Evolutionary conservation across 23 tunicate genomes (phyloP).

Genomic region (Aplidium turbinatum): DNA sequence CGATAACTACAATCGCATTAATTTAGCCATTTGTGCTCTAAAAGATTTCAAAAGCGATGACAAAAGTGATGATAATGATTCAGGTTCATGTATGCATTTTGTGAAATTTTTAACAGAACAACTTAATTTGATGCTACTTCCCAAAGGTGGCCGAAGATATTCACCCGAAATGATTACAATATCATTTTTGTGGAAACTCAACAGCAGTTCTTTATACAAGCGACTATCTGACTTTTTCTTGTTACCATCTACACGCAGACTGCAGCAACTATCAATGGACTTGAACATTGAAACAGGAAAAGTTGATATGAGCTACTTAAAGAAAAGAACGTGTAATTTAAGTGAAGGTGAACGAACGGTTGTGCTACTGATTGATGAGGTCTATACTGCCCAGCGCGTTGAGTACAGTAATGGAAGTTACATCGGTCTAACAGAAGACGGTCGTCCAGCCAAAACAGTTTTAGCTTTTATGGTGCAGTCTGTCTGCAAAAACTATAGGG

Average conservation of each 20-base stretch:
- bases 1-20: neutral
- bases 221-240: neutral
- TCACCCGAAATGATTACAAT: conserved; percentile 6
- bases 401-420: conserved; percentile 35
- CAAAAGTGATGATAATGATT: neutral
- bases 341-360: neutral
- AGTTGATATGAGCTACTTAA: conserved; percentile 12
- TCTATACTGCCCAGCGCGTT: conserved; percentile 22
- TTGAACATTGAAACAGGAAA: conserved; percentile 9
- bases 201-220: conserved; percentile 10
- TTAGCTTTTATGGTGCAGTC: conserved; percentile 27
- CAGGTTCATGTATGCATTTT: neutral
- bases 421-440: conserved; percentile 28
- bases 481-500: conserved; percentile 9
- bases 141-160: conserved; percentile 8
- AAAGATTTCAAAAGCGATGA: neutral
- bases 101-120: neutral
- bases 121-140: neutral
- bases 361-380: conserved; percentile 15
- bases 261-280: conserved; percentile 26
- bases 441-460: conserved; percentile 19
- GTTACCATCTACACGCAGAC: conserved; percentile 2
- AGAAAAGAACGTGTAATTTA: conserved; percentile 11
- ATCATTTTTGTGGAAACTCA: conserved; percentile 22
- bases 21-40: conserved; percentile 20